Evolutionary conservation across 2,797 vertebrate genomes (phyloP), one percentile per base, ranked within the genome.

Genomic region (Helarctos malayanus): DNA sequence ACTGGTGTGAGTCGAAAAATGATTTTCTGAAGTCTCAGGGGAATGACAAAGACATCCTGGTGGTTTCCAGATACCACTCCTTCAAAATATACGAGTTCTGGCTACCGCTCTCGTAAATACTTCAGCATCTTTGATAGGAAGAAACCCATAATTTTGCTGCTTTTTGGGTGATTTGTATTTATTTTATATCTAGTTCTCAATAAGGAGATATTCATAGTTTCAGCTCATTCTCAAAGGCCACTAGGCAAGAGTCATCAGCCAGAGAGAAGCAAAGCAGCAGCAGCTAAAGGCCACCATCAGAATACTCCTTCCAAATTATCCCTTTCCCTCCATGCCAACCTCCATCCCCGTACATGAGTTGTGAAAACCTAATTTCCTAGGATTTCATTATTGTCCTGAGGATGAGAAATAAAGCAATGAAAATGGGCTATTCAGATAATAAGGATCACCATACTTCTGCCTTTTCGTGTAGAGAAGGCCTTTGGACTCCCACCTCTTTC

Each of bases 61-160:
- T 59, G 21, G 45, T 91, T 91, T 41, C n/a, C 14, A 81, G 27
- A n/a, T 52, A 65, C 10, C 4, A 12, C 3, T 38, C 25, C 21
- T 59, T 96, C 61, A 85, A 91, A 78, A 76, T 32, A 69, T 35
- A 54, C 9, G 9, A 82, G 19, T 45, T 59, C 57, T 65, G 54
- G 27, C 54, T 32, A 88, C 21, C 59, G 52, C 41, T 89, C 65
- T 71, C 41, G 7, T 61, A 52, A 89, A 57, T 13, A 65, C 71
- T 69, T 84, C 12, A 85, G 63, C 38, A 73, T 79, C 63, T 61
- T 49, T 96, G 15, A 47, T 27, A 75, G 56, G 41, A 94, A 96
- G 38, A 93, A 93, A 91, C 19, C 45, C 8, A 47, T 52, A 49
- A 54, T 63, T 69, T 91, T 47, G 32, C 27, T 32, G 35, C 32